These are phyloP conservation scores for Anthoscopus minutus DNA, from an alignment of 2,113 vertebrate genomes.

Conservation along the genomic window DNA sequence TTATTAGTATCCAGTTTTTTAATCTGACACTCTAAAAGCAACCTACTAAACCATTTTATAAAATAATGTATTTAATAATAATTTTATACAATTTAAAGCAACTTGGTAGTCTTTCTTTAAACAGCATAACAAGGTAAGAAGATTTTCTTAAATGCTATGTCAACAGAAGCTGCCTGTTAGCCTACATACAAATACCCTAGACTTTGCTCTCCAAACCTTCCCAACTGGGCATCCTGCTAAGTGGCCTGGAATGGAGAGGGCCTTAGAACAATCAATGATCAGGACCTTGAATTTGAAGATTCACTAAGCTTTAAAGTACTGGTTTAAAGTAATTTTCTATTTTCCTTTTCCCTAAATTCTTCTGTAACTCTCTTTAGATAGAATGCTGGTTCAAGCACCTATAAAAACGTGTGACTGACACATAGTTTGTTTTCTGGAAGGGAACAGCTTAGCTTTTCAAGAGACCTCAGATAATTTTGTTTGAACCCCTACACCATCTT, in stretches of 20 bases:
- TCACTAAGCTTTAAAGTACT: background rate
- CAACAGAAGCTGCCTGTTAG: background rate
- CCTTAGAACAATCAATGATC: background rate
- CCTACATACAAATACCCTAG: background rate
- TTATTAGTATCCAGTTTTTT: background rate
- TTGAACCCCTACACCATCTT: background rate
- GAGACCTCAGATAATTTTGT: background rate
- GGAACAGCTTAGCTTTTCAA: background rate
- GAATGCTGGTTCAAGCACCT: background rate
- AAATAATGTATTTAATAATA: background rate
- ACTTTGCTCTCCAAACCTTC: background rate
- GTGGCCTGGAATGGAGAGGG: background rate
- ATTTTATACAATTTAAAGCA: background rate
- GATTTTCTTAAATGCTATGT: background rate
- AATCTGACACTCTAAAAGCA: background rate
- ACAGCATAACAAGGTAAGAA: background rate
- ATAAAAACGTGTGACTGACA: background rate
- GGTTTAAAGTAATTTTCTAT: background rate
- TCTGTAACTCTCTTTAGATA: background rate
- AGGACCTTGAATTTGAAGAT: background rate
- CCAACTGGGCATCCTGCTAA: background rate
- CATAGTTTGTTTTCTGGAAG: background rate
- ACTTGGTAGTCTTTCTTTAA: background rate
- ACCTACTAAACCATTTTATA: background rate
- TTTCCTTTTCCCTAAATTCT: background rate